Base-by-base conservation (phyloP, 1,140 invertebrate genomes). In the Drosophila bocqueti region DNA sequence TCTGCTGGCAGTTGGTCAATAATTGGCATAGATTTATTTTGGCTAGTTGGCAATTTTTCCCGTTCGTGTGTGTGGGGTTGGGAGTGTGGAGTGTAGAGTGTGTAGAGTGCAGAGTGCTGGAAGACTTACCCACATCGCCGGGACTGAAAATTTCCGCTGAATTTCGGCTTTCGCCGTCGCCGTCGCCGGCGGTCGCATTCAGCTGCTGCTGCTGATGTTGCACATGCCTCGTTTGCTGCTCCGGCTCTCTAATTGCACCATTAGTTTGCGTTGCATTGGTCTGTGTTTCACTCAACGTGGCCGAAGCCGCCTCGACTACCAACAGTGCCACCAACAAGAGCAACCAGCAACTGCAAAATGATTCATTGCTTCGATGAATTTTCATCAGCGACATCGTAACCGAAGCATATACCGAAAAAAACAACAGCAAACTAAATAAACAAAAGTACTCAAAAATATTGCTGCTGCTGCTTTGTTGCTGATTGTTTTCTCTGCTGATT, bases 21-120 rank as follows among this genome's bases (percentile, higher is more conserved):
- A 90, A 90, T 90, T 90, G 85, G 85, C 85, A 90, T 82, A 90
- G 85, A 90, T 90, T 90, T 90, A 90, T 90, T 89, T 89, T 76
- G 84, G 78, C 84, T 83, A 72, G 83, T 86, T 86, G 77, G 80
- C 80, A 79, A 83, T 79, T 83, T 83, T 73, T 77, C 11, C 34
- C 34, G 43, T 54, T 50, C 49, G 49, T 54, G 55, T 75, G 57
- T 66, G 26, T 55, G 34, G 31, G 8, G 52, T 6, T 55, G 54
- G 34, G 54, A 55, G 67, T 61, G 57, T 59, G 55, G 49, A 40
- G 36, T 34, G 31, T 26, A 5, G 26, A 26, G 36, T 34, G 38
- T 29, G 42, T 40, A 24, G 24, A 61, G 24, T 69, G 62, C 59
- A 60, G 55, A 49, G 67, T 71, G 69, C 52, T 73, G 49, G 77